Percentiles rank a stretch among this genome's conserved stretches.
These are phyloP conservation scores for Thymelicus sylvestris DNA, from an alignment of 2,888 invertebrate species.

Conservation along the genomic window DNA sequence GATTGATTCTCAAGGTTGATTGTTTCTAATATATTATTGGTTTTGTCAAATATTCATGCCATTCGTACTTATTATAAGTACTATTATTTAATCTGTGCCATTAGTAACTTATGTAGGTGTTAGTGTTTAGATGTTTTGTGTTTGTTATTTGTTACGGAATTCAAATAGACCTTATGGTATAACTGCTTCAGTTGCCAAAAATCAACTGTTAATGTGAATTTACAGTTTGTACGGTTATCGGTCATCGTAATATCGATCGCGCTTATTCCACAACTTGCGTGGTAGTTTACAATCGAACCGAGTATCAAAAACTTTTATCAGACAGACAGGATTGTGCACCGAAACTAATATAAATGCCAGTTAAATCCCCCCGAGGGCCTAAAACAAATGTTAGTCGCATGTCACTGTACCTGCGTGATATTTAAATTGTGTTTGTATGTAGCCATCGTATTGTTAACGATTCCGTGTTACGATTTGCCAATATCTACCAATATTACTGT, in stretches of 20 bases:
- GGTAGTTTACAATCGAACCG: not conserved
- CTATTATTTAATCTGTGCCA: no score
- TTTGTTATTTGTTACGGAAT: no score
- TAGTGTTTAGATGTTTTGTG: no score
- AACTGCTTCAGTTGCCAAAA: no score
- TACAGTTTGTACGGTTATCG: not conserved
- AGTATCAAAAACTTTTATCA: slow-evolving; percentile 34
- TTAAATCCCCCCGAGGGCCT: slow-evolving; percentile 42
- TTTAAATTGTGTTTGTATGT: slow-evolving; percentile 28
- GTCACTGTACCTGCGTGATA: slow-evolving; percentile 38
- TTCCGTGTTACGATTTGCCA: slow-evolving; percentile 18
- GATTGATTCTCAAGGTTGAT: no score
- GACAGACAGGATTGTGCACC: slow-evolving; percentile 39
- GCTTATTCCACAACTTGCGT: not conserved
- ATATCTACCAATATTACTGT: not conserved
- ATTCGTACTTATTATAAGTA: no score
- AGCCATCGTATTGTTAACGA: slow-evolving; percentile 6
- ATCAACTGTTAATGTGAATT: no score
- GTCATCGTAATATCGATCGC: not conserved
- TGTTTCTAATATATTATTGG: no score
- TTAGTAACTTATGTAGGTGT: no score
- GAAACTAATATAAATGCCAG: slow-evolving; percentile 42
- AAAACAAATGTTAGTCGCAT: slow-evolving; percentile 45
- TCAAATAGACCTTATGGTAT: no score
- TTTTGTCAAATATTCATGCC: no score